phyloP scores from a whole-genome alignment of 2,888 invertebrate genomes.

The Meiosimyza platycephala region DNA sequence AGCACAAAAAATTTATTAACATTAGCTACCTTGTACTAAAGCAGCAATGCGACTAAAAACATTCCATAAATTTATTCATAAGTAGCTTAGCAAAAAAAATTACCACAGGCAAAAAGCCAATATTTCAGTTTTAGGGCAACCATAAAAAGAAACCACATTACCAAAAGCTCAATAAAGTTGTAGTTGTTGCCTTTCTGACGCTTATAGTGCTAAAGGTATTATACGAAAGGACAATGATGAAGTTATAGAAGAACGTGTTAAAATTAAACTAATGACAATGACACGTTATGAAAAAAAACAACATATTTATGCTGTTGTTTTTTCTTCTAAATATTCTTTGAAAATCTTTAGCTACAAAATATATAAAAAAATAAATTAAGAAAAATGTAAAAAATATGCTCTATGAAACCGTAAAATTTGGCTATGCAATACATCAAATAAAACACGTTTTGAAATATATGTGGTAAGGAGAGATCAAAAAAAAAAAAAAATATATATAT shows the following conservation, averaged over 20 bases:
- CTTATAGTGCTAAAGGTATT: background rate
- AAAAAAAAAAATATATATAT: too few species aligned
- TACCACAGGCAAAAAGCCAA: background rate
- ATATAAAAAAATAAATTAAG: background rate
- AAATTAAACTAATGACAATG: constrained; percentile 18
- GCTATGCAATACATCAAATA: background rate
- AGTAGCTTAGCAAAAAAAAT: background rate
- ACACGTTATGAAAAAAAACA: constrained; percentile 16
- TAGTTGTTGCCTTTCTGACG: background rate
- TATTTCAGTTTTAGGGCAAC: background rate
- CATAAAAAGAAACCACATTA: background rate
- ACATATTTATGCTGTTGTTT: too few species aligned
- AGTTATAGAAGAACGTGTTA: background rate
- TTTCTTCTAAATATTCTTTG: background rate
- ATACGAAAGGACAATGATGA: background rate
- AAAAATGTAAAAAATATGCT: background rate
- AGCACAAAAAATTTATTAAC: too few species aligned
- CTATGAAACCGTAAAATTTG: too few species aligned
- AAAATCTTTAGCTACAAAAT: background rate
- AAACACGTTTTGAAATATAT: background rate
- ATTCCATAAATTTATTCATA: too few species aligned
- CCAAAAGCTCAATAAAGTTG: background rate
- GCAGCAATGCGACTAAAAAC: too few species aligned
- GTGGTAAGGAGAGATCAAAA: background rate
- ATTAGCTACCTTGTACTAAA: too few species aligned